Percentiles rank a stretch among this genome's conserved stretches.
Evolutionary conservation across 2,113 vertebrate genomes (phyloP).

Genomic region (Hoplias malabaricus): DNA sequence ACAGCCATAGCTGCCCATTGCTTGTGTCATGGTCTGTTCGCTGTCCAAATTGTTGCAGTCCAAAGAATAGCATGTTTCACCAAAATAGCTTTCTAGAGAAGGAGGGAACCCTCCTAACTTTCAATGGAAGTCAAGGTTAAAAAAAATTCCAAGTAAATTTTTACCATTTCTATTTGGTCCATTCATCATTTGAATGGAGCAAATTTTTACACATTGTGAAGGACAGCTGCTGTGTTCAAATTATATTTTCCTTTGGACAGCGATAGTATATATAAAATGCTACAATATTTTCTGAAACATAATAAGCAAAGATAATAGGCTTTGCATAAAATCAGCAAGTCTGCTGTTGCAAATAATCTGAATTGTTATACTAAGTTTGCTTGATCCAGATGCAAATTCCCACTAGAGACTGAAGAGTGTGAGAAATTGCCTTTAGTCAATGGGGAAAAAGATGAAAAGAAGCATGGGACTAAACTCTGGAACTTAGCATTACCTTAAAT

Average conservation of each 20-base stretch:
- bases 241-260: too few species aligned
- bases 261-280: too few species aligned
- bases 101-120: too few species aligned
- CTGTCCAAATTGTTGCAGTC: too few species aligned
- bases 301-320: not conserved
- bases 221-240: too few species aligned
- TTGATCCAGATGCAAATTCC: not conserved
- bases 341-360: not conserved
- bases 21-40: not conserved
- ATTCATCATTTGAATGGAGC: too few species aligned
- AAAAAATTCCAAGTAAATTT: too few species aligned
- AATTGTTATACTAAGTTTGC: not conserved
- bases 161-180: too few species aligned
- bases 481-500: not conserved
- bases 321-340: not conserved
- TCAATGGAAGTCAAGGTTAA: too few species aligned
- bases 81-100: too few species aligned
- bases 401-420: not conserved
- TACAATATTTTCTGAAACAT: not conserved
- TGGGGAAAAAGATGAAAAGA: not conserved
- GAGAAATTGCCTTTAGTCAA: not conserved
- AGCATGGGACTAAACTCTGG: not conserved
- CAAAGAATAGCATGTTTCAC: too few species aligned
- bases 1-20: not conserved
- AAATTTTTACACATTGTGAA: too few species aligned